Percentiles rank a stretch among this genome's conserved stretches.
Conservation (phyloP, 2,888 invertebrate genomes). For the Resseliella maxima region DNA sequence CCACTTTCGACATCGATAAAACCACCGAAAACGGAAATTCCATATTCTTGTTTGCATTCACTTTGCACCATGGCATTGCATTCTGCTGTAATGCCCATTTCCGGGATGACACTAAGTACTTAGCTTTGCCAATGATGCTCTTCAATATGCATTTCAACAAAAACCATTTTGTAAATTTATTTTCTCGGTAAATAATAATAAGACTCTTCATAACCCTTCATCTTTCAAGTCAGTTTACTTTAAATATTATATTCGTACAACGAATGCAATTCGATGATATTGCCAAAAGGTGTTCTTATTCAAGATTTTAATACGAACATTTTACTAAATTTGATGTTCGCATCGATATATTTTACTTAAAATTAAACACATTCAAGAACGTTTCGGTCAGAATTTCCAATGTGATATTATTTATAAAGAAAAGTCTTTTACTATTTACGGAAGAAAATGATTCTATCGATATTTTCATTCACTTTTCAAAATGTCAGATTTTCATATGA, state of each 20-base stretch:
- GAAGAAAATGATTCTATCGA: no score
- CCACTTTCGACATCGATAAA: background rate
- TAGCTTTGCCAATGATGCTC: background rate
- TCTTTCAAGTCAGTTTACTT: background rate
- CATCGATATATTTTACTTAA: no score
- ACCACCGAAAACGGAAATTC: background rate
- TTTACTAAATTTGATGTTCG: background rate
- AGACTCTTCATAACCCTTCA: background rate
- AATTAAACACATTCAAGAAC: no score
- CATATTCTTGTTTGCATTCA: background rate
- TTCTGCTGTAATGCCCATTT: no score
- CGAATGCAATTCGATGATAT: no score
- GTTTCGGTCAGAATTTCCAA: no score
- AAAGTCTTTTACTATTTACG: no score
- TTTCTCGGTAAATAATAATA: background rate
- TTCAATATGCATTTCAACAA: conserved; percentile 19
- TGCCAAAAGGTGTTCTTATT: no score
- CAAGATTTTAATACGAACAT: no score
- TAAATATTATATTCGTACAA: background rate
- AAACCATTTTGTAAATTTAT: conserved; percentile 2
- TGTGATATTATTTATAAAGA: no score
- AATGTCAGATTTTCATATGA: no score
- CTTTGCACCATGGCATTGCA: background rate
- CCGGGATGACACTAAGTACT: background rate
- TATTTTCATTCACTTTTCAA: no score